Percentiles rank a stretch among this genome's conserved stretches.
phyloP scores from a whole-genome alignment of 1,140 invertebrate species.

The Metaphire vulgaris region DNA sequence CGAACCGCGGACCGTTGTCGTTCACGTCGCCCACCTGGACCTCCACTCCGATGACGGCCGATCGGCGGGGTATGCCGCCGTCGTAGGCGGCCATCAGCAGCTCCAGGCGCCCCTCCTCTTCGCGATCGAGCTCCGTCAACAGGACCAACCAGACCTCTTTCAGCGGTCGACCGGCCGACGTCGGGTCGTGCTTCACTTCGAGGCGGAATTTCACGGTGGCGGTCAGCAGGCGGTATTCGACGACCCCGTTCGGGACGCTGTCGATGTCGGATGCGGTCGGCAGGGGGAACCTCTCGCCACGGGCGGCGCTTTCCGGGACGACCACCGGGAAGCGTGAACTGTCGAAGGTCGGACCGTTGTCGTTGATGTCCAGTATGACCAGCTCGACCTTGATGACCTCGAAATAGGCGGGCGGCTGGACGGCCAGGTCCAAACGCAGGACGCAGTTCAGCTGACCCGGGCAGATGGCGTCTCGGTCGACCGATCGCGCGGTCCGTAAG shows the following conservation, averaged over 20 bases:
- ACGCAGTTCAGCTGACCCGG: background rate
- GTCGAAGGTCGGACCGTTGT: constrained; percentile 27
- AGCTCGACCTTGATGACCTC: constrained; percentile 19
- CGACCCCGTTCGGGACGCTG: constrained; percentile 1
- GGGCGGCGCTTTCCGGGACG: constrained; percentile 4
- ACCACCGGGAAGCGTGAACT: background rate
- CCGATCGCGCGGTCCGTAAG: constrained; percentile 16
- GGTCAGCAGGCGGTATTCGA: constrained; percentile 1
- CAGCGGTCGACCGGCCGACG: background rate
- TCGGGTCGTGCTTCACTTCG: background rate
- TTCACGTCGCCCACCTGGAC: constrained; percentile 21
- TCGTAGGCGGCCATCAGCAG: constrained; percentile 25
- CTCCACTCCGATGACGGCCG: constrained; percentile 5
- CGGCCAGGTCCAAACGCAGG: constrained; percentile 5
- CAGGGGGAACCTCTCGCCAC: constrained; percentile 6
- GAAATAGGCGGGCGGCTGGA: constrained; percentile 13
- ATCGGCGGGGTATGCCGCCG: constrained; percentile 20
- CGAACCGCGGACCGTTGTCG: constrained; percentile 30
- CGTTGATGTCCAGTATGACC: constrained; percentile 25
- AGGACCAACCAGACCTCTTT: constrained; percentile 17
- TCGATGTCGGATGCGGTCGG: constrained; percentile 20
- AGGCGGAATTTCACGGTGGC: constrained; percentile 1
- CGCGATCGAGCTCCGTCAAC: constrained; percentile 20
- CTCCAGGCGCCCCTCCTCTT: constrained; percentile 23
- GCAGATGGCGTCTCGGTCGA: constrained; percentile 26